Conservation (phyloP, 1,140 invertebrate species). For the Plectrocnemia conspersa region DNA sequence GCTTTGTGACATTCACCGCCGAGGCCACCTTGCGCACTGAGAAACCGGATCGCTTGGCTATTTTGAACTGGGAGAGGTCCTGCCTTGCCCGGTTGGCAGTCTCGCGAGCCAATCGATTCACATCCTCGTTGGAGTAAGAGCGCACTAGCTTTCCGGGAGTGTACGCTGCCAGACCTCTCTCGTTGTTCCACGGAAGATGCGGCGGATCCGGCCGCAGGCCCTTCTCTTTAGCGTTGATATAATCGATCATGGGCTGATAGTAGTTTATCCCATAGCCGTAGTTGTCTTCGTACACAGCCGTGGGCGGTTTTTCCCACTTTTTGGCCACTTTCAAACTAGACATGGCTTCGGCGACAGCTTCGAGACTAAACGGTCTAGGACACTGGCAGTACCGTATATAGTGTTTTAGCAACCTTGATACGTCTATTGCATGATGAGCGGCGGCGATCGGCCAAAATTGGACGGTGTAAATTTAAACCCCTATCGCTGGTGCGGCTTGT, state of each 20-base stretch:
- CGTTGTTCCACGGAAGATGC: constrained; percentile 69
- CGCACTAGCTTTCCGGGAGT: constrained; percentile 53
- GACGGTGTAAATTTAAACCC: constrained; percentile 11
- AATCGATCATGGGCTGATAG: constrained; percentile 80
- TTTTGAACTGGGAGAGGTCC: constrained; percentile 57
- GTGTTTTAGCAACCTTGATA: constrained; percentile 40
- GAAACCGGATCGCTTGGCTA: constrained; percentile 62
- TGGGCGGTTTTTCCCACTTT: constrained; percentile 56
- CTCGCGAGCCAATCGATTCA: constrained; percentile 57
- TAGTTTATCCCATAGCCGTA: constrained; percentile 75
- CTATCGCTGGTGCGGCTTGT: constrained; percentile 11
- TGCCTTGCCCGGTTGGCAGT: constrained; percentile 62
- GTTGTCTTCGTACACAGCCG: constrained; percentile 69
- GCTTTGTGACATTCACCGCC: constrained; percentile 60
- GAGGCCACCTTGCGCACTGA: constrained; percentile 62
- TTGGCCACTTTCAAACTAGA: constrained; percentile 14
- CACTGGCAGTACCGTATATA: constrained; percentile 40
- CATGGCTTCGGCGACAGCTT: background rate
- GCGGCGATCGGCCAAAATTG: constrained; percentile 12
- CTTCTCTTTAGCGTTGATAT: constrained; percentile 59
- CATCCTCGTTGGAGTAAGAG: constrained; percentile 60
- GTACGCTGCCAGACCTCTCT: constrained; percentile 59
- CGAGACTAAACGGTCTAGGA: constrained; percentile 16
- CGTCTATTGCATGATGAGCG: constrained; percentile 39
- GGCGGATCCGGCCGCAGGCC: constrained; percentile 49